A percentile compares a stretch with the other conserved stretches of the same genome.
phyloP scores from a whole-genome alignment of 2,797 vertebrate genomes.

The Muscicapa striata region DNA sequence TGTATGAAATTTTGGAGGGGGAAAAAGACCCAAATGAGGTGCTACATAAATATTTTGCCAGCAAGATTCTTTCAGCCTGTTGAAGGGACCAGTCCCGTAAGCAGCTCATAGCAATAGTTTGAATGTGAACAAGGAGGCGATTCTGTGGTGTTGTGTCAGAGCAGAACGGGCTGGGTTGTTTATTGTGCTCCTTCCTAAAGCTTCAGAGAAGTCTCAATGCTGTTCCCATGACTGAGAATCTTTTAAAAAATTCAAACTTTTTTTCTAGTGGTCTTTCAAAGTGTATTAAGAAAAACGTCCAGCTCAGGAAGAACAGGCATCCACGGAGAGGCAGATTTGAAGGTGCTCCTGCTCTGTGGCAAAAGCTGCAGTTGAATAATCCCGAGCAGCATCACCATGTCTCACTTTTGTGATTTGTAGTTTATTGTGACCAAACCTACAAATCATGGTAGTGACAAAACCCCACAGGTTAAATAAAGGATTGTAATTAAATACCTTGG shows the following conservation, averaged over 20 bases:
- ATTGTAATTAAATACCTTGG: not conserved
- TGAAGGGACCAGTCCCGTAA: not conserved
- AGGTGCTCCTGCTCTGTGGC: not conserved
- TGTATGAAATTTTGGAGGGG: not conserved
- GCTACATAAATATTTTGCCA: constrained; percentile 41
- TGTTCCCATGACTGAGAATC: not conserved
- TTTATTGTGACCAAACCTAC: not conserved
- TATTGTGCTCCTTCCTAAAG: not conserved
- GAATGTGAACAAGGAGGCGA: not conserved
- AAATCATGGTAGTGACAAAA: not conserved
- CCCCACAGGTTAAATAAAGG: accelerated
- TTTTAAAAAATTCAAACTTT: not conserved
- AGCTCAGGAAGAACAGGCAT: not conserved
- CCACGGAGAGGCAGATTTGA: accelerated
- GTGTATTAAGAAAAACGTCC: not conserved
- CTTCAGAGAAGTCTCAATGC: not conserved
- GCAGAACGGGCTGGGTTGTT: not conserved
- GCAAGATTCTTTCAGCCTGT: not conserved
- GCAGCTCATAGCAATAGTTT: not conserved
- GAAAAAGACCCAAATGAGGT: constrained; percentile 38
- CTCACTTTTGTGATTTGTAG: accelerated
- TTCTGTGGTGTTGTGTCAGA: not conserved
- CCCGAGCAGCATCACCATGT: accelerated
- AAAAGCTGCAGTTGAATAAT: not conserved
- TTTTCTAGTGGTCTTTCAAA: not conserved